phyloP scores from a whole-genome alignment of 2,888 invertebrate genomes.

The Agrypnus murinus region DNA sequence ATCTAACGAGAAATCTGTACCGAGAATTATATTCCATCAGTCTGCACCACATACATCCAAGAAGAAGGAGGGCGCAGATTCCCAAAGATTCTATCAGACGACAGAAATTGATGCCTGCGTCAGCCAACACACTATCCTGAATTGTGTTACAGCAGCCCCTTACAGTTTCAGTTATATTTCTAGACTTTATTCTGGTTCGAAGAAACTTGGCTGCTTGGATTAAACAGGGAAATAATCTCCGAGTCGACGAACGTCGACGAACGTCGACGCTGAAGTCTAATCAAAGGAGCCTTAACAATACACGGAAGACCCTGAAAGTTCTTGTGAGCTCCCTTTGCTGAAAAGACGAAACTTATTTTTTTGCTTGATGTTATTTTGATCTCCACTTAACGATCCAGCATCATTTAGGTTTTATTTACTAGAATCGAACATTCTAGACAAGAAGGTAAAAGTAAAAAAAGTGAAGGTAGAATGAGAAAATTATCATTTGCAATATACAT shows the following conservation, averaged over 20 bases:
- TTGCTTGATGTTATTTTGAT: conserved; percentile 37
- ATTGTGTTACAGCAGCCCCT: conserved; percentile 39
- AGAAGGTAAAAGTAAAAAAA: neutral
- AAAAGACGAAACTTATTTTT: conserved; percentile 38
- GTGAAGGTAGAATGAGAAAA: conserved; percentile 35
- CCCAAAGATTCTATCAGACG: conserved; percentile 36
- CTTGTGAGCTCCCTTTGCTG: conserved; percentile 21
- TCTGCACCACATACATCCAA: neutral
- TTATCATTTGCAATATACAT: conserved; percentile 31
- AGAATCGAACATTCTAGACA: neutral
- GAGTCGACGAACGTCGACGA: conserved; percentile 38
- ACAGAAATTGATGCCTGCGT: conserved; percentile 41
- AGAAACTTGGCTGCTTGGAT: conserved; percentile 37
- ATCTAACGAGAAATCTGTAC: neutral
- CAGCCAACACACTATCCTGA: conserved; percentile 36
- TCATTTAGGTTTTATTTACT: conserved; percentile 9
- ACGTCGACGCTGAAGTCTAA: conserved; percentile 46
- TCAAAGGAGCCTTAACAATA: conserved; percentile 46
- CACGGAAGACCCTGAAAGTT: conserved; percentile 45
- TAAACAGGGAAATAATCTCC: conserved; percentile 45
- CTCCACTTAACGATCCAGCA: conserved; percentile 1
- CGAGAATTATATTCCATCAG: conserved; percentile 1
- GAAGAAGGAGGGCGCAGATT: conserved; percentile 23
- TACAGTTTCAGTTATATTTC: conserved; percentile 14
- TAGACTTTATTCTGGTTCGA: neutral